Conservation (phyloP, 2,888 invertebrate species). For the Lycia hirtaria region DNA sequence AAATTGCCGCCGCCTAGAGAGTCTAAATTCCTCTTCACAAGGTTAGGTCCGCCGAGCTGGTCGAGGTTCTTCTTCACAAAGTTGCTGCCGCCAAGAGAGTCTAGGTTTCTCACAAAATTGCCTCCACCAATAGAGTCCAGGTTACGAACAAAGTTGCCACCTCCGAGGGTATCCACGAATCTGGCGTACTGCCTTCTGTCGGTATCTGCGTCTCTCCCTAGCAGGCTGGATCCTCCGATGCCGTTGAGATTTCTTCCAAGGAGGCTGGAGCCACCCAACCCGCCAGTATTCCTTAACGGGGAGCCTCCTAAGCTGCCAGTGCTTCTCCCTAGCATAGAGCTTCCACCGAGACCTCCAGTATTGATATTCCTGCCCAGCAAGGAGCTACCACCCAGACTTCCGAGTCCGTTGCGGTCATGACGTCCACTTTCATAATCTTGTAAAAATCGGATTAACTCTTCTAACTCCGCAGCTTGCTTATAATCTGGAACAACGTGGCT, state of each 20-base stretch:
- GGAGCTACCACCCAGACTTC: conserved; percentile 47
- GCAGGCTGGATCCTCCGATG: conserved; percentile 50
- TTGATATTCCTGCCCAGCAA: conserved; percentile 51
- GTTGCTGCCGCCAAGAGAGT: conserved; percentile 72
- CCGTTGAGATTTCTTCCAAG: conserved; percentile 57
- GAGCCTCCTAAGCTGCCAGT: conserved; percentile 50
- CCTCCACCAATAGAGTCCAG: conserved; percentile 75
- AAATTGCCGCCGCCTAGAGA: conserved; percentile 75
- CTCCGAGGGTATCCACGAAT: conserved; percentile 65
- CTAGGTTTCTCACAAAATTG: conserved; percentile 74
- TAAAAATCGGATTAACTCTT: conserved; percentile 67
- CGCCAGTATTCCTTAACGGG: conserved; percentile 44
- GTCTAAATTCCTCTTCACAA: conserved; percentile 74
- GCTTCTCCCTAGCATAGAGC: conserved; percentile 49
- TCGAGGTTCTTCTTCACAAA: conserved; percentile 76
- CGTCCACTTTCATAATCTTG: conserved; percentile 59
- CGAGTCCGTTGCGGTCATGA: conserved; percentile 50
- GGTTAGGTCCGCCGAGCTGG: conserved; percentile 73
- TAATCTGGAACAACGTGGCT: conserved; percentile 66
- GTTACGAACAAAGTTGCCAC: conserved; percentile 71
- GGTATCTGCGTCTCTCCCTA: conserved; percentile 56
- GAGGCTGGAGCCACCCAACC: conserved; percentile 50
- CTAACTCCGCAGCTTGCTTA: conserved; percentile 65
- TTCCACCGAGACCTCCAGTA: conserved; percentile 49
- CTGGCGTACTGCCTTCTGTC: conserved; percentile 52